phyloP scores from a whole-genome alignment of 2,797 vertebrate species.

The Thamnophis elegans region DNA sequence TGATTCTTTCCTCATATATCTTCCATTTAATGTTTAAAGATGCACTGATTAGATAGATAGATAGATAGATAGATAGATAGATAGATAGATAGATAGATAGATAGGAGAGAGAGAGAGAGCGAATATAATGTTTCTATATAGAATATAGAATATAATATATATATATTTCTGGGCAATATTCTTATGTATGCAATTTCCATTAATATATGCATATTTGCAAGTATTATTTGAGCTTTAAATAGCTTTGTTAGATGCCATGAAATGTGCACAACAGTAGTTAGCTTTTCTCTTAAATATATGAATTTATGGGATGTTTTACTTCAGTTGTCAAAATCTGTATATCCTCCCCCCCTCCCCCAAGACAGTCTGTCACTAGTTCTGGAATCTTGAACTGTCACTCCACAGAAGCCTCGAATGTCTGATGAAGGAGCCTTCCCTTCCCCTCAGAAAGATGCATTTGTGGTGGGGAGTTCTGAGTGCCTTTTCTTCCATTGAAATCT shows the following conservation, averaged over 20 bases:
- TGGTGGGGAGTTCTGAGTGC: slow-evolving; percentile 68
- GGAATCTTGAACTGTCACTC: slow-evolving; percentile 68
- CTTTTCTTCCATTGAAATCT: slow-evolving; percentile 76
- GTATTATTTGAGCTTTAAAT: background rate
- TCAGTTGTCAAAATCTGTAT: background rate
- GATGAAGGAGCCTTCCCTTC: slow-evolving; percentile 51
- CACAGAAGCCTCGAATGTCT: slow-evolving; percentile 58
- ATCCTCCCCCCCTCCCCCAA: fast-evolving
- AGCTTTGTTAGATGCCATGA: background rate
- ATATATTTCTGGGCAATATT: background rate
- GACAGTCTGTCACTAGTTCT: slow-evolving; percentile 38
- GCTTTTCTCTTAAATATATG: background rate
- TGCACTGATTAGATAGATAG: background rate
- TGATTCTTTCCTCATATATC: background rate
- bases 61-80: too few species aligned
- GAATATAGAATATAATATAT: too few species aligned
- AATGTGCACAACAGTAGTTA: background rate
- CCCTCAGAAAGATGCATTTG: slow-evolving; percentile 35
- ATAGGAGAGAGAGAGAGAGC: too few species aligned
- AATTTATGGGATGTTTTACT: background rate
- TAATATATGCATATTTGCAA: background rate
- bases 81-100: too few species aligned
- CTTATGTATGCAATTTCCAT: background rate
- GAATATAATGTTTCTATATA: too few species aligned
- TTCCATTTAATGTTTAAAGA: background rate